phyloP scores from a whole-genome alignment of 2,888 invertebrate genomes.

The Xestia c-nigrum region DNA sequence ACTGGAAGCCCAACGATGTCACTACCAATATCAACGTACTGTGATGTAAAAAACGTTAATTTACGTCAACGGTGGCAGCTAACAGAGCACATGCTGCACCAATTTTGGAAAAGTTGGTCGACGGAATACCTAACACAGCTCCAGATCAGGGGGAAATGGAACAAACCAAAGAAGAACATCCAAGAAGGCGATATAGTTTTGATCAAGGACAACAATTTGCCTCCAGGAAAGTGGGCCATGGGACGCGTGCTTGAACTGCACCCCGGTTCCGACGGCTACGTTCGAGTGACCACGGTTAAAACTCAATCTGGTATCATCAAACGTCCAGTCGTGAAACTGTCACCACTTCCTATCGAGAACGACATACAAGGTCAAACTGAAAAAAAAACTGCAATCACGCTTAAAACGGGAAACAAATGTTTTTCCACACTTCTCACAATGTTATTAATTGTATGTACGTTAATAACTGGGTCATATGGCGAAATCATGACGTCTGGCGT shows the following conservation, averaged over 20 bases:
- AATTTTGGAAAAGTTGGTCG: slow-evolving; percentile 4
- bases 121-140: slow-evolving; percentile 2
- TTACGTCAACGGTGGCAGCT: slow-evolving; percentile 5
- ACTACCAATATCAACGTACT: not conserved
- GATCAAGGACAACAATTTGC: slow-evolving; percentile 12
- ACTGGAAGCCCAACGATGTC: slow-evolving; percentile 38
- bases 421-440: not conserved
- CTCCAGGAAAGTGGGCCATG: slow-evolving; percentile 12
- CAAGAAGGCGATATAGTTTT: slow-evolving; percentile 9
- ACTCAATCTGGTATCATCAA: slow-evolving; percentile 6
- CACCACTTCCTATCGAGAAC: not conserved
- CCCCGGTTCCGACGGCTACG: not conserved
- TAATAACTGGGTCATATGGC: slow-evolving; percentile 11
- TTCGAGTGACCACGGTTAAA: slow-evolving; percentile 3
- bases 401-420: slow-evolving; percentile 1
- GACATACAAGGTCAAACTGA: not conserved
- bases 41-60: not conserved
- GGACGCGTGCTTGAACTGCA: slow-evolving; percentile 5
- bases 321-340: not conserved
- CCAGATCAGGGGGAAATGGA: slow-evolving; percentile 2
- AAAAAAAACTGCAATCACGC: not conserved
- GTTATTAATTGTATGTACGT: slow-evolving; percentile 3
- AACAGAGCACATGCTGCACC: not conserved
- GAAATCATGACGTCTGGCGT: not conserved
- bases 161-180: not conserved